phyloP scores from a whole-genome alignment of 1,140 invertebrate genomes.

The Drosophila quadrilineata region DNA sequence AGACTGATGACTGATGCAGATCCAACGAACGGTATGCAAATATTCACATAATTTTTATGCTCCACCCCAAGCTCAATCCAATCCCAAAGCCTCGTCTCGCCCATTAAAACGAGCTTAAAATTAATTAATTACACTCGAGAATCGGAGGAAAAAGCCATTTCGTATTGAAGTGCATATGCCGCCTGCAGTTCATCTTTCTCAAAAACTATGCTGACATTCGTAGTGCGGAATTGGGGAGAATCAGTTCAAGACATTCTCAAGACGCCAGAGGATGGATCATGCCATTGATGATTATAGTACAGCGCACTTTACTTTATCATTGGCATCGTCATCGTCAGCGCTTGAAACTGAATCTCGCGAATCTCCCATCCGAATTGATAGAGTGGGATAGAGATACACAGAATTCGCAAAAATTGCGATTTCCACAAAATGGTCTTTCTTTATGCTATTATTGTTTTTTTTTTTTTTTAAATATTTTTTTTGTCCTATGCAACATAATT shows the following conservation, averaged over 20 bases:
- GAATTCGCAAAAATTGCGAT: too few relatives aligned
- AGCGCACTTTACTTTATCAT: slow-evolving; percentile 55
- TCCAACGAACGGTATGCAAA: slow-evolving; percentile 35
- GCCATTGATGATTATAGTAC: too few relatives aligned
- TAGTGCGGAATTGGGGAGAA: too few relatives aligned
- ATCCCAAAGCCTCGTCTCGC: not conserved
- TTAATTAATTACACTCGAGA: slow-evolving; percentile 80
- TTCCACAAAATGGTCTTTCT: too few relatives aligned
- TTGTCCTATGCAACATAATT: slow-evolving; percentile 2
- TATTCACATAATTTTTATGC: slow-evolving; percentile 35
- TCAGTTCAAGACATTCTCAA: not conserved
- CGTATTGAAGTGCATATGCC: slow-evolving; percentile 38
- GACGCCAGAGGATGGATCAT: slow-evolving; percentile 7
- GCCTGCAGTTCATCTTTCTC: slow-evolving; percentile 29
- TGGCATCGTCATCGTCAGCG: not conserved
- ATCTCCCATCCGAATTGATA: slow-evolving; percentile 10
- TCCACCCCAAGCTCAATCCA: slow-evolving; percentile 10
- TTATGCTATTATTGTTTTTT: not conserved
- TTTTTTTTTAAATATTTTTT: not conserved
- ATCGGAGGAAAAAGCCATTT: slow-evolving; percentile 73
- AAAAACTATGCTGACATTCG: slow-evolving; percentile 26
- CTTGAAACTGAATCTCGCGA: not conserved
- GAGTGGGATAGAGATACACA: too few relatives aligned
- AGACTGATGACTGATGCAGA: too few relatives aligned
- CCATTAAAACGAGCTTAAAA: slow-evolving; percentile 43